phyloP scores from a whole-genome alignment of 2,113 vertebrate genomes.

The Poeciliopsis occidentalis region DNA sequence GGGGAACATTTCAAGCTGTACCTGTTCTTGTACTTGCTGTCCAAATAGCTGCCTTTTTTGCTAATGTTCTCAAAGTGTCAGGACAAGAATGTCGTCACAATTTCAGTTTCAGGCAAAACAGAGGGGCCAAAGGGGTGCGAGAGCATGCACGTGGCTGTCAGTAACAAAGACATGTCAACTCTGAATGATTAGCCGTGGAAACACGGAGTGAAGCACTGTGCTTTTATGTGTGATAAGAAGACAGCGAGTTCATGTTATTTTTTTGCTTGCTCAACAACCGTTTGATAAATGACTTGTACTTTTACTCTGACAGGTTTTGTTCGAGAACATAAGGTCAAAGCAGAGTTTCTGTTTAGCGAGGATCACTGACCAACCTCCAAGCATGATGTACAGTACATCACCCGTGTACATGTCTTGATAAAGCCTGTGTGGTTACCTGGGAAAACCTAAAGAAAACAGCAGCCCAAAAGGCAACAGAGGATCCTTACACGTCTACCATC shows the following conservation, averaged over 20 bases:
- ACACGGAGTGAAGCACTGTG: background rate
- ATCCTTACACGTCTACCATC: background rate
- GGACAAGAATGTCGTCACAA: background rate
- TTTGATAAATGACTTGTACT: conserved; percentile 20
- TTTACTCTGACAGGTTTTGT: conserved; percentile 5
- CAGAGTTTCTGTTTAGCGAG: conserved; percentile 1
- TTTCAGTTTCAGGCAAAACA: background rate
- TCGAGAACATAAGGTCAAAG: background rate
- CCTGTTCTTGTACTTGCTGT: conserved; percentile 9
- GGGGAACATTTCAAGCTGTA: background rate
- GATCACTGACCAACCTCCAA: conserved; percentile 4
- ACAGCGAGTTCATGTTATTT: conserved; percentile 4
- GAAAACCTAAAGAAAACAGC: background rate
- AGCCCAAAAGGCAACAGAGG: background rate
- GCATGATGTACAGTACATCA: conserved; percentile 1
- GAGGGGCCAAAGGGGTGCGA: background rate
- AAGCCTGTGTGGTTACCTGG: background rate
- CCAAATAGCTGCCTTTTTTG: conserved; percentile 1
- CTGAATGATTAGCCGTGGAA: background rate
- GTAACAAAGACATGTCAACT: background rate
- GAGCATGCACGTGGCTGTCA: background rate
- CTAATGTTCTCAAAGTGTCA: background rate
- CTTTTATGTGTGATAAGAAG: background rate
- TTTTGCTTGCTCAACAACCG: conserved; percentile 9
- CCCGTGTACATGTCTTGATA: background rate